A percentile compares a stretch with the other conserved stretches of the same genome.
phyloP scores from a whole-genome alignment of 2,113 vertebrate genomes.

The Bucco capensis region DNA sequence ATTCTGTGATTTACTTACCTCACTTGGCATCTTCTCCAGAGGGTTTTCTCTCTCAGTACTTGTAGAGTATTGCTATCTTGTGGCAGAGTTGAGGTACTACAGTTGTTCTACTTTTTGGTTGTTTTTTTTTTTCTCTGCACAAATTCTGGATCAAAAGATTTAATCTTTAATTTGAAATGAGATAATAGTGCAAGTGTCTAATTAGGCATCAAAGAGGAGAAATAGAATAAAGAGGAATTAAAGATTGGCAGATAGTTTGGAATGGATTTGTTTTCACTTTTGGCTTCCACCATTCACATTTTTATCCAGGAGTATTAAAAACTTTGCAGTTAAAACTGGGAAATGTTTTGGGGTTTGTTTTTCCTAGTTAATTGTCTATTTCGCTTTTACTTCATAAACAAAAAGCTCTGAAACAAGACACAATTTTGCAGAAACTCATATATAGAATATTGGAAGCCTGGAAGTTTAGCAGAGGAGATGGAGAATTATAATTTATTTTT shows the following conservation, averaged over 20 bases:
- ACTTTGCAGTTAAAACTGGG: not conserved
- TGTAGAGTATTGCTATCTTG: constrained; percentile 13
- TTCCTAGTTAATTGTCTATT: not conserved
- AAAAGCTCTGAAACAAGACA: not conserved
- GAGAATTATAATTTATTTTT: not conserved
- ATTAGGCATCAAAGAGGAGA: not conserved
- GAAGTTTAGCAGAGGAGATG: not conserved
- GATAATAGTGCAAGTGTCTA: not conserved
- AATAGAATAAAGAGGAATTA: not conserved
- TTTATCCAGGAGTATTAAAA: not conserved
- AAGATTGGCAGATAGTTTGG: not conserved
- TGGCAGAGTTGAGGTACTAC: not conserved
- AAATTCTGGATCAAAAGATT: not conserved
- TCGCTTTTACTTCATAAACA: not conserved
- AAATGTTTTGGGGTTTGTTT: not conserved
- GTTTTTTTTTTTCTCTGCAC: rapidly evolving
- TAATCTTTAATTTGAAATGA: not conserved
- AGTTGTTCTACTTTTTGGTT: not conserved
- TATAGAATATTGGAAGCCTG: not conserved
- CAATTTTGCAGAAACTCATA: not conserved
- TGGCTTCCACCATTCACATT: not conserved
- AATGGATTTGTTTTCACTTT: not conserved
- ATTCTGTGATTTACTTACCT: not conserved
- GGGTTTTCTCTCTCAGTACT: not conserved
- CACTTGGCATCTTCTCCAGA: rapidly evolving